Base-by-base conservation (phyloP, 2,888 invertebrate genomes). In the Leucophora obtusa region DNA sequence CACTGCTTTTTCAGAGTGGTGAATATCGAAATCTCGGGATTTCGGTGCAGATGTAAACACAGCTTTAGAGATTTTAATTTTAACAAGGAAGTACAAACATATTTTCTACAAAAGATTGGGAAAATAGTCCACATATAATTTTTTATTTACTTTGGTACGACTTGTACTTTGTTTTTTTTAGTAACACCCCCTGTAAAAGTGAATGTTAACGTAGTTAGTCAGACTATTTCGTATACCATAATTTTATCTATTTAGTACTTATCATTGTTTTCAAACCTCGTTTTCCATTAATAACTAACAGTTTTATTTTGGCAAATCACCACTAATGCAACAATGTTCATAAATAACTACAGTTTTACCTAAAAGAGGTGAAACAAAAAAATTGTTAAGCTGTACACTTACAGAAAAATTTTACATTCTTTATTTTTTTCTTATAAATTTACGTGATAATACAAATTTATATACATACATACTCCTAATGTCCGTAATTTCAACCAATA, bases 171-270 rank as follows among this genome's bases (percentile, higher is more conserved):
- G n/a, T 47, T 47, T 14, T 3, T n/a, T 21, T 7, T 2, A 74
- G 33, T 76, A 74, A 74, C 77, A 81, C 81, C 81, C 77, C 77
- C 71, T 72, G 66, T 62, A 66, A 81, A 81, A 81, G 81, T 77
- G 81, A 81, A 81, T 81, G 81, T 77, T 77, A 50, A 59, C 11
- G 50, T 75, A 54, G 71, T 56, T 70, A 60, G 28, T 24, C 66
- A 77, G 10, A 28, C 11, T 17, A 51, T 54, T 60, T 54, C 28
- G 47, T 69, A 35, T 24, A 15, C 38, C 35, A 66, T 77, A 71
- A 70, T 66, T 71, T 77, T 65, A 51, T 60, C 54, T 54, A 60
- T 56, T 77, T 77, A 70, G 50, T 77, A 77, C 73, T 62, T 74
- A 66, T 81, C 73, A 77, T 81, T 81, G 65, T 50, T 76, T 68